Evolutionary conservation across 2,888 invertebrate species (phyloP).

Genomic region (Thereva nobilitata): DNA sequence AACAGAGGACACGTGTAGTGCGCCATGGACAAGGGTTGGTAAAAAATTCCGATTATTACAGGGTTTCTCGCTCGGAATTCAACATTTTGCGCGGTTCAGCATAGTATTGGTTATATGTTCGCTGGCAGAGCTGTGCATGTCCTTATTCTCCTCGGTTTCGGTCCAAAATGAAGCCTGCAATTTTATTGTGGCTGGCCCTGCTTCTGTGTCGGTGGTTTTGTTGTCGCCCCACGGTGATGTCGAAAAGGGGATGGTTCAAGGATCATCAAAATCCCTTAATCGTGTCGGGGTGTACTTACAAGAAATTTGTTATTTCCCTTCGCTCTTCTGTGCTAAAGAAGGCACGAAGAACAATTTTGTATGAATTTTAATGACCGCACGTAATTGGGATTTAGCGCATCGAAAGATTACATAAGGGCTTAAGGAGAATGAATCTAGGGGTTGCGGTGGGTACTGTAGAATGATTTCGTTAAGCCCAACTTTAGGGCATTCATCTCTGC

Average conservation of each 20-base stretch:
- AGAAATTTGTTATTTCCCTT: slow-evolving; percentile 25
- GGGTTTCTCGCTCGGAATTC: neutral
- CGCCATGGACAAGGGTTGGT: slow-evolving; percentile 11
- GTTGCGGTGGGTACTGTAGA: neutral
- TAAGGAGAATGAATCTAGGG: slow-evolving; percentile 1
- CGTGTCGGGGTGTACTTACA: slow-evolving; percentile 32
- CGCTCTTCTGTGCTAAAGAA: neutral
- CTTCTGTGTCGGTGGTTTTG: neutral
- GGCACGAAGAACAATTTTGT: slow-evolving; percentile 14
- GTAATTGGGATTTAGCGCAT: slow-evolving; percentile 33
- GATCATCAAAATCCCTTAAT: slow-evolving; percentile 35
- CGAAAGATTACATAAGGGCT: no score
- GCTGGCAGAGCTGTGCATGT: no score
- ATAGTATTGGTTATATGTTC: no score
- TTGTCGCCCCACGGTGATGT: slow-evolving; percentile 2
- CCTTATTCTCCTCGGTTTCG: no score
- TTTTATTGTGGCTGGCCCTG: neutral
- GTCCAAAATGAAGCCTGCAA: no score
- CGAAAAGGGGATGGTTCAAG: slow-evolving; percentile 21
- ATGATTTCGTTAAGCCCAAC: neutral
- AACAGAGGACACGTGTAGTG: slow-evolving; percentile 31
- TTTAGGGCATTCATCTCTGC: no score
- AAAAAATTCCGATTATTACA: slow-evolving; percentile 25
- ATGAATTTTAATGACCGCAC: slow-evolving; percentile 32
- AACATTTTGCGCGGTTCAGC: no score